Percentiles rank a stretch among this genome's conserved stretches.
These are phyloP conservation scores for Drosophila arizonae DNA, from an alignment of 1,140 invertebrate species.

Conservation along the genomic window DNA sequence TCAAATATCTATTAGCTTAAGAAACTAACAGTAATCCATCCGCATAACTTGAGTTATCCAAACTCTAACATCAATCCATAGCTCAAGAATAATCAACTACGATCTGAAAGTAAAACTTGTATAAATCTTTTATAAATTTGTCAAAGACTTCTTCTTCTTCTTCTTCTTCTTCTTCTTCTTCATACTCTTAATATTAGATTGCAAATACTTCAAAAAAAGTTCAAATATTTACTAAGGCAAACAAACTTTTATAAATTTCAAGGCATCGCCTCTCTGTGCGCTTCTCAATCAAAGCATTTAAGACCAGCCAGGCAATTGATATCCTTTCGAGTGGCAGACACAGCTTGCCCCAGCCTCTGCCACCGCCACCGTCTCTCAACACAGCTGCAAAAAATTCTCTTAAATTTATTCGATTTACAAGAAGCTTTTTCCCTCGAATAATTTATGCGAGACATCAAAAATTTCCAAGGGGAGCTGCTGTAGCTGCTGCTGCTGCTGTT, in stretches of 20 bases:
- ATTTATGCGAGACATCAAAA: conserved; percentile 48
- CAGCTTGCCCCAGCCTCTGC: background rate
- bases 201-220: too few relatives aligned
- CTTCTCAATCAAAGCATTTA: conserved; percentile 32
- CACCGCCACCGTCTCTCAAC: too few relatives aligned
- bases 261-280: conserved; percentile 10
- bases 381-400: conserved; percentile 45
- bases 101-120: too few relatives aligned
- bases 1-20: too few relatives aligned
- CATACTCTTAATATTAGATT: too few relatives aligned
- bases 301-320: conserved; percentile 40
- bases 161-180: too few relatives aligned
- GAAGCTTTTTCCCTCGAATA: conserved; percentile 38
- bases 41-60: too few relatives aligned
- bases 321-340: conserved; percentile 28
- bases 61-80: too few relatives aligned
- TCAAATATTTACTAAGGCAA: background rate
- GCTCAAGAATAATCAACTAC: too few relatives aligned
- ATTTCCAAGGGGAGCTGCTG: conserved; percentile 28
- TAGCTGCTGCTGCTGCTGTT: background rate
- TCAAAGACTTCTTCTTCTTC: too few relatives aligned
- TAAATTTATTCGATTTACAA: conserved; percentile 56
- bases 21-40: too few relatives aligned
- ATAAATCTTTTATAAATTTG: too few relatives aligned
- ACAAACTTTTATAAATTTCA: background rate